These are phyloP conservation scores for Galerucella pusilla DNA, from an alignment of 2,888 invertebrate genomes.

Conservation along the genomic window DNA sequence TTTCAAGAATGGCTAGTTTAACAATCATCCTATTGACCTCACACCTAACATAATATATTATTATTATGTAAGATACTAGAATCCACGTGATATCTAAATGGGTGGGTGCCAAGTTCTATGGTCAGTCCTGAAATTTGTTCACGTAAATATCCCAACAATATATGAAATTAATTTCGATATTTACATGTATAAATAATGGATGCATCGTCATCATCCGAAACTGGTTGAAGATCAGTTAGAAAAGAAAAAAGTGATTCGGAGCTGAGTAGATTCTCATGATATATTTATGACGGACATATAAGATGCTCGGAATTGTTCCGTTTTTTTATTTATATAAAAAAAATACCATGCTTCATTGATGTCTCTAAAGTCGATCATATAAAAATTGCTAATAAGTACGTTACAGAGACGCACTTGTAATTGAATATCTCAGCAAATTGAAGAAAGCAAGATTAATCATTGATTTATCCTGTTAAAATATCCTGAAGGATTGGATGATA, in stretches of 20 bases:
- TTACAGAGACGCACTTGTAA: background rate
- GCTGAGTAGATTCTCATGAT: constrained; percentile 13
- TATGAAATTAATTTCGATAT: constrained; percentile 17
- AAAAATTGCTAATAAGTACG: background rate
- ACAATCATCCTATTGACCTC: too few relatives aligned
- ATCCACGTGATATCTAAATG: too few relatives aligned
- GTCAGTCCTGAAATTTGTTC: too few relatives aligned
- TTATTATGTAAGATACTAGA: too few relatives aligned
- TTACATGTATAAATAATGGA: constrained; percentile 8
- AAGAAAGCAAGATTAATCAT: too few relatives aligned
- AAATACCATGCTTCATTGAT: background rate
- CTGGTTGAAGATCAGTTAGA: constrained; percentile 11
- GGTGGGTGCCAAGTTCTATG: too few relatives aligned
- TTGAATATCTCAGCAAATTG: too few relatives aligned
- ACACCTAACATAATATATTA: too few relatives aligned
- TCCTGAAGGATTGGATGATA: too few relatives aligned
- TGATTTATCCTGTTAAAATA: too few relatives aligned
- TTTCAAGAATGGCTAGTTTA: too few relatives aligned
- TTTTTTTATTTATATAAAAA: background rate
- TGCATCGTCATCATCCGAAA: constrained; percentile 1
- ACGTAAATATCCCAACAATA: background rate
- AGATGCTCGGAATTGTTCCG: constrained; percentile 2
- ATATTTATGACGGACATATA: constrained; percentile 16
- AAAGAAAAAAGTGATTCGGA: background rate
- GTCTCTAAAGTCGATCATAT: background rate